Conservation (phyloP, 2,113 vertebrate genomes). For the Aspiorhynchus laticeps region DNA sequence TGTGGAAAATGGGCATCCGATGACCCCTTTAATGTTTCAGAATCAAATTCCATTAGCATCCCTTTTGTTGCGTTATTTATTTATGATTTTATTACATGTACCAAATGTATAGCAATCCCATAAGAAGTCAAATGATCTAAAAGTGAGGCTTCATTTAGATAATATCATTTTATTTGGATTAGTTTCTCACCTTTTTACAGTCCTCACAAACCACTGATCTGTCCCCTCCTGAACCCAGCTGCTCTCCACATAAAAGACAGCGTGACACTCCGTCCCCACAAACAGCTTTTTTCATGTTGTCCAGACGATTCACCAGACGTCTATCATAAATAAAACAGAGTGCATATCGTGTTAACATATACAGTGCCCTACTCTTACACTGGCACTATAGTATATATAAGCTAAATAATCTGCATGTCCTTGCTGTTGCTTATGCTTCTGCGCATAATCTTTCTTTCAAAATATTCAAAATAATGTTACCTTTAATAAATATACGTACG, state of each 20-base stretch:
- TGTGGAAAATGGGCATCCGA: too few relatives aligned
- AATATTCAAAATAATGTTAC: too few relatives aligned
- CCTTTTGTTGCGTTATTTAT: background rate
- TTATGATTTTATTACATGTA: background rate
- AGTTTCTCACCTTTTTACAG: slow-evolving; percentile 88
- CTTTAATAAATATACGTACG: too few relatives aligned
- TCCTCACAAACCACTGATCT: slow-evolving; percentile 92
- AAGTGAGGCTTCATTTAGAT: background rate
- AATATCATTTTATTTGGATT: background rate
- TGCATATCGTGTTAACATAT: background rate
- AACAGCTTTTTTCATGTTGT: slow-evolving; percentile 91
- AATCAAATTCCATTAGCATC: too few relatives aligned
- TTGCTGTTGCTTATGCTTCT: background rate
- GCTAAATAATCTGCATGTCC: background rate
- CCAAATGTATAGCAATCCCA: background rate
- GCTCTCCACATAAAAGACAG: slow-evolving; percentile 94
- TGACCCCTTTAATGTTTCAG: background rate
- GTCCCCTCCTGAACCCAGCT: slow-evolving; percentile 83
- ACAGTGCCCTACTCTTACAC: background rate
- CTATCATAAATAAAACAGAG: slow-evolving; percentile 65
- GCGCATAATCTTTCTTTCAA: background rate
- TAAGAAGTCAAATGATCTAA: background rate
- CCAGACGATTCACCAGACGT: slow-evolving; percentile 90
- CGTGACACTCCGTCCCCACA: slow-evolving; percentile 90
- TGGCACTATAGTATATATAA: background rate